Evolutionary conservation across 1,140 invertebrate species (phyloP).

Genomic region (Drosophila littoralis): DNA sequence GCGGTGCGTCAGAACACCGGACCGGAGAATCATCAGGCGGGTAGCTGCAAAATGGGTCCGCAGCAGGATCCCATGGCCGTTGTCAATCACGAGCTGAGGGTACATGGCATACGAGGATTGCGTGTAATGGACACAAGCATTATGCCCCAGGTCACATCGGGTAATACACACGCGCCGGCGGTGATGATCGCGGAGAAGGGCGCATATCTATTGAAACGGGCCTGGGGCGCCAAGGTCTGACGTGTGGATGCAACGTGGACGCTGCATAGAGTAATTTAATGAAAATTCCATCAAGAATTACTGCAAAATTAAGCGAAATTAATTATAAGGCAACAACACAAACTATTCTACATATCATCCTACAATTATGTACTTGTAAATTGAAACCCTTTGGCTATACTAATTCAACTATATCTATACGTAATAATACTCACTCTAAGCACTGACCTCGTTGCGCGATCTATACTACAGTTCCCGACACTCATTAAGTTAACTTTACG

Average conservation of each 20-base stretch:
- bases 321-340: conserved; percentile 48
- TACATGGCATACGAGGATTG: conserved; percentile 86
- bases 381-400: conserved; percentile 35
- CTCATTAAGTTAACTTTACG: conserved; percentile 45
- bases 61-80: conserved; percentile 85
- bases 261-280: conserved; percentile 84
- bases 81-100: conserved; percentile 86
- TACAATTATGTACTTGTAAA: conserved; percentile 19
- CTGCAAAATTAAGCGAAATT: conserved; percentile 60
- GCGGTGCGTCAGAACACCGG: conserved; percentile 90
- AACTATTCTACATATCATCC: conserved; percentile 28
- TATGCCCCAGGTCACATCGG: conserved; percentile 88
- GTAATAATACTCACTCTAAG: conserved; percentile 41
- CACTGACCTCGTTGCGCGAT: conserved; percentile 55
- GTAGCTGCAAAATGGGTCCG: conserved; percentile 88
- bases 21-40: conserved; percentile 94
- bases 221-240: conserved; percentile 86
- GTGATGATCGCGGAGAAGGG: conserved; percentile 89
- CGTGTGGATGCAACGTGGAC: conserved; percentile 83
- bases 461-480: conserved; percentile 19
- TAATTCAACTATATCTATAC: conserved; percentile 28
- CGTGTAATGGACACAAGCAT: conserved; percentile 88
- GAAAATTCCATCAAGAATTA: conserved; percentile 46
- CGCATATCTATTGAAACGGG: conserved; percentile 88
- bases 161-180: conserved; percentile 87